Conservation (phyloP, 2,113 vertebrate genomes). For the Toxotes jaculatrix region DNA sequence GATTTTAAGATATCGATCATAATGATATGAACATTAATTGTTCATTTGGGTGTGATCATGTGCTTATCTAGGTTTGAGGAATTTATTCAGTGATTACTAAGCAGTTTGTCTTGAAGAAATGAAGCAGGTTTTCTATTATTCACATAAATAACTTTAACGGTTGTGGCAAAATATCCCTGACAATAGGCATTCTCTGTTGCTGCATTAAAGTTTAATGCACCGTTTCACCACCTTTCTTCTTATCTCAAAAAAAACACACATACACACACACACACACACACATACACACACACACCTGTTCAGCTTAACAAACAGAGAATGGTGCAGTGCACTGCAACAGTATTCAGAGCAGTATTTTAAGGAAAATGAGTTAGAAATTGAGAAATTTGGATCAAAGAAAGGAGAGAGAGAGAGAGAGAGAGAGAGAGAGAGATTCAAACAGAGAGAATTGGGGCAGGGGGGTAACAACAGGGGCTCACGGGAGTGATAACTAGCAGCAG, state of each 20-base stretch:
- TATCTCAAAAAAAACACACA: neutral
- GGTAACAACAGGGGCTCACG: slow-evolving; percentile 30
- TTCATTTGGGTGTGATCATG: neutral
- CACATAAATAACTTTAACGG: too few species aligned
- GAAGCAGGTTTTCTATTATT: neutral
- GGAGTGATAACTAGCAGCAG: slow-evolving; percentile 42
- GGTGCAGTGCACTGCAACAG: slow-evolving; percentile 9
- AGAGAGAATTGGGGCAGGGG: neutral
- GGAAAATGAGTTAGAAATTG: neutral
- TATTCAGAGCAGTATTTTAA: slow-evolving; percentile 10
- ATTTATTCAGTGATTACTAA: too few species aligned
- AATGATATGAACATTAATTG: neutral
- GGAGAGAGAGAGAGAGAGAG: neutral
- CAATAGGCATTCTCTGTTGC: neutral
- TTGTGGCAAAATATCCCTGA: too few species aligned
- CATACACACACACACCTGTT: neutral
- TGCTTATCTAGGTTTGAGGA: neutral
- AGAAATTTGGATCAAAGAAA: slow-evolving; percentile 5
- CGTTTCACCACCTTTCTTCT: too few species aligned
- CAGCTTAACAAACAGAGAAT: neutral
- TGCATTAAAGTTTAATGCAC: neutral
- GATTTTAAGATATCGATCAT: neutral
- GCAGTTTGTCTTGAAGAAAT: neutral
- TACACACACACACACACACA: neutral
- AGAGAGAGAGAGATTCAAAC: slow-evolving; percentile 2